phyloP scores from a whole-genome alignment of 2,113 vertebrate species.

The Bagarius yarrelli region DNA sequence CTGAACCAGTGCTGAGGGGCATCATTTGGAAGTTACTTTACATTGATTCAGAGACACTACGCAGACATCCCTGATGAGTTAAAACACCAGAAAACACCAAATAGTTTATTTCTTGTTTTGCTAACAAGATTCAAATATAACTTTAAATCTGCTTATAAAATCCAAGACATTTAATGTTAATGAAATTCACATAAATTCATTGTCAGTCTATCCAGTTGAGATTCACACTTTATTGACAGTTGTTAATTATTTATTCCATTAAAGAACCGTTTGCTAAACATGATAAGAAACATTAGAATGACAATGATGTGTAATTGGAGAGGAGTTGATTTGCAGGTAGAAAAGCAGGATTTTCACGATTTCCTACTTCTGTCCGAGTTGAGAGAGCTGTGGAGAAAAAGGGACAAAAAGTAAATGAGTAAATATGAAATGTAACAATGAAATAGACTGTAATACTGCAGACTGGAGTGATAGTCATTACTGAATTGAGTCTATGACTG shows the following conservation, averaged over 20 bases:
- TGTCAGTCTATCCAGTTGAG: slow-evolving; percentile 3
- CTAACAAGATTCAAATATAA: too few relatives aligned
- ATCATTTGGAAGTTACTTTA: too few relatives aligned
- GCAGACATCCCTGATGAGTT: too few relatives aligned
- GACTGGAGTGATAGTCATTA: not conserved
- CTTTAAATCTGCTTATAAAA: not conserved
- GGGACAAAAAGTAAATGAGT: not conserved
- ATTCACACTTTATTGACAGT: slow-evolving; percentile 69
- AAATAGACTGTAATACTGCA: slow-evolving; percentile 1
- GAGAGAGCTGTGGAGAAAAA: slow-evolving; percentile 79
- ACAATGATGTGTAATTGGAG: slow-evolving; percentile 48
- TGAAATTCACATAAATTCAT: not conserved
- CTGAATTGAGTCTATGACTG: slow-evolving; percentile 10
- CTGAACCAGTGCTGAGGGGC: too few relatives aligned
- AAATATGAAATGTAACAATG: not conserved
- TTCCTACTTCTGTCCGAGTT: slow-evolving; percentile 86
- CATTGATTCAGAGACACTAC: too few relatives aligned
- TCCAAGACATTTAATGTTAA: not conserved
- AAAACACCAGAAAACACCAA: too few relatives aligned
- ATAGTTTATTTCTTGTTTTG: too few relatives aligned
- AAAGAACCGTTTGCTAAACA: slow-evolving; percentile 62
- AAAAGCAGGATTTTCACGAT: slow-evolving; percentile 32
- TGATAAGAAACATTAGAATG: slow-evolving; percentile 64
- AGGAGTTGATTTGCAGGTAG: slow-evolving; percentile 56
- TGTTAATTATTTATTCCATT: slow-evolving; percentile 71